Evolutionary conservation across 1,140 invertebrate genomes (phyloP).

Genomic region (Pentalonia nigronervosa): DNA sequence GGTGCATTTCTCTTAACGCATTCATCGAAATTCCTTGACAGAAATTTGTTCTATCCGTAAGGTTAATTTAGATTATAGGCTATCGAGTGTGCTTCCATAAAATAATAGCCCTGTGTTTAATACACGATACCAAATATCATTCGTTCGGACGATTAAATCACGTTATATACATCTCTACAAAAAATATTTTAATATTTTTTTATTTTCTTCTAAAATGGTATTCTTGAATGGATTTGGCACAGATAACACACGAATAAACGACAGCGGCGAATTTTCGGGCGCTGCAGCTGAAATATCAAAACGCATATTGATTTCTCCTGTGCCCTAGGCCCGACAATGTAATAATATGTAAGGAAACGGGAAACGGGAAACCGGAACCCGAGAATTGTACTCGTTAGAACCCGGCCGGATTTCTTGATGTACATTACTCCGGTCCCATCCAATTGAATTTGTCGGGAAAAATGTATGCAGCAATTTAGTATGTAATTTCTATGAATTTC

Average conservation of each 20-base stretch:
- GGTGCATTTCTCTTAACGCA: background rate
- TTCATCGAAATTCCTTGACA: background rate
- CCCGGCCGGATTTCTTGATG: background rate
- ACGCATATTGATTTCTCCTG: background rate
- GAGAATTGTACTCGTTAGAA: background rate
- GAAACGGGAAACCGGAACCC: background rate
- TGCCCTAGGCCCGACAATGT: background rate
- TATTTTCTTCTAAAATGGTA: background rate
- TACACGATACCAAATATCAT: background rate
- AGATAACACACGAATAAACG: background rate
- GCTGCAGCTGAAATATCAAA: background rate
- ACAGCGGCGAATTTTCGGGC: background rate
- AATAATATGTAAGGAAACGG: background rate
- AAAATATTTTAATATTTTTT: background rate
- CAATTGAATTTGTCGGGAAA: background rate
- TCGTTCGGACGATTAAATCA: background rate
- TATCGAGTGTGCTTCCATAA: background rate
- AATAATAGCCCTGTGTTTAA: background rate
- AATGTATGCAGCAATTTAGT: background rate
- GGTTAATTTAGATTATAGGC: background rate
- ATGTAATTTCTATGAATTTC: background rate
- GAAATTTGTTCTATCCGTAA: background rate
- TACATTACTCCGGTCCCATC: background rate
- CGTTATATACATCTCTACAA: background rate
- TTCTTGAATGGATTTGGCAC: background rate